Conservation (phyloP, 2,888 invertebrate species). For the Bellardia pandia region DNA sequence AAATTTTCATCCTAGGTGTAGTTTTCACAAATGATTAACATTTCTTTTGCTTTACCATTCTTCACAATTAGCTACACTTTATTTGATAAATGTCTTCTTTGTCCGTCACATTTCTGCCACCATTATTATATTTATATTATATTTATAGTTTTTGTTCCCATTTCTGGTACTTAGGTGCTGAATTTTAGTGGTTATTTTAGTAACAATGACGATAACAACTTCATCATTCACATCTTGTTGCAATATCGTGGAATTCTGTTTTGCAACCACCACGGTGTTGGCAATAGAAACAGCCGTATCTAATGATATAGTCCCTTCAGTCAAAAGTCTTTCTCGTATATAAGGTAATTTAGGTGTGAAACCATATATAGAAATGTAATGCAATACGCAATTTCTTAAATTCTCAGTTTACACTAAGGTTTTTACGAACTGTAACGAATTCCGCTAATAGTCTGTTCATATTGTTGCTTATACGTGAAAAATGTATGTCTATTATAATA, state of each 20-base stretch:
- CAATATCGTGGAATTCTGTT: conserved; percentile 10
- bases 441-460: conserved; percentile 33
- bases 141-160: background rate
- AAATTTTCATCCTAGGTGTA: no score
- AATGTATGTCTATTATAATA: conserved; percentile 40
- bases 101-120: background rate
- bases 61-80: no score
- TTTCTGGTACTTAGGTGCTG: background rate
- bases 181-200: background rate
- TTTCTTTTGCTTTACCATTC: no score
- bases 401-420: conserved; percentile 64
- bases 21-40: no score
- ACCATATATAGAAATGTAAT: conserved; percentile 19
- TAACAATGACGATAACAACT: background rate
- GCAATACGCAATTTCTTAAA: conserved; percentile 61
- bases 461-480: conserved; percentile 30
- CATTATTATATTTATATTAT: no score
- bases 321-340: conserved; percentile 29
- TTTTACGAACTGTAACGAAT: conserved; percentile 50
- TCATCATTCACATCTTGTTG: conserved; percentile 1
- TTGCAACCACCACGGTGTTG: conserved; percentile 3
- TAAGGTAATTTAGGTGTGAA: conserved; percentile 18
- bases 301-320: conserved; percentile 18
- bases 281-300: conserved; percentile 5
- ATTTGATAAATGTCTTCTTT: no score